phyloP scores from a whole-genome alignment of 2,888 invertebrate species.

The Papilio elwesi region DNA sequence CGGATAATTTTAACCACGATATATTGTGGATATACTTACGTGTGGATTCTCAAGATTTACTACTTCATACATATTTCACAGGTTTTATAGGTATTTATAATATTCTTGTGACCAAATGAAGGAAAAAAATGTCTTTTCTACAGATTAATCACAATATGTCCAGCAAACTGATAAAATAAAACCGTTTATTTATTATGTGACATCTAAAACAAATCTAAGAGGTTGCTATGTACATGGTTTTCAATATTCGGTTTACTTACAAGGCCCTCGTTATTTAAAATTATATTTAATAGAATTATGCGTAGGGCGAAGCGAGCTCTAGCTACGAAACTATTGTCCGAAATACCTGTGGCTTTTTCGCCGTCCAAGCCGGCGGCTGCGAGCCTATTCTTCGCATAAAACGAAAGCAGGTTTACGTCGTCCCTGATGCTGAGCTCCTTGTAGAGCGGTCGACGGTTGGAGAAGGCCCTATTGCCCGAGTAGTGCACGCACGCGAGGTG shows the following conservation, averaged over 20 bases:
- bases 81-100: constrained; percentile 22
- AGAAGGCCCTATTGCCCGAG: constrained; percentile 91
- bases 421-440: constrained; percentile 91
- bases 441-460: constrained; percentile 89
- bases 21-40: constrained; percentile 21
- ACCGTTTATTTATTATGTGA: constrained; percentile 3
- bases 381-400: constrained; percentile 92
- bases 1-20: too few relatives aligned
- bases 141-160: constrained; percentile 31
- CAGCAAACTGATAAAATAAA: constrained; percentile 8
- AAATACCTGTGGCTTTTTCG: constrained; percentile 81
- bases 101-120: not conserved
- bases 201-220: constrained; percentile 23
- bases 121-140: constrained; percentile 12
- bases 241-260: constrained; percentile 38
- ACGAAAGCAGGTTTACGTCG: constrained; percentile 94
- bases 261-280: constrained; percentile 56
- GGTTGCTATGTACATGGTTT: constrained; percentile 32
- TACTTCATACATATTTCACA: constrained; percentile 11
- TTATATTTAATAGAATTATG: constrained; percentile 70
- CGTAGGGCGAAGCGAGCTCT: constrained; percentile 75
- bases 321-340: constrained; percentile 63
- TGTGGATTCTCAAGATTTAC: constrained; percentile 36
- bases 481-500: constrained; percentile 93
- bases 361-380: constrained; percentile 84